phyloP scores from a whole-genome alignment of 2,113 vertebrate species.

The Vidua chalybeata region DNA sequence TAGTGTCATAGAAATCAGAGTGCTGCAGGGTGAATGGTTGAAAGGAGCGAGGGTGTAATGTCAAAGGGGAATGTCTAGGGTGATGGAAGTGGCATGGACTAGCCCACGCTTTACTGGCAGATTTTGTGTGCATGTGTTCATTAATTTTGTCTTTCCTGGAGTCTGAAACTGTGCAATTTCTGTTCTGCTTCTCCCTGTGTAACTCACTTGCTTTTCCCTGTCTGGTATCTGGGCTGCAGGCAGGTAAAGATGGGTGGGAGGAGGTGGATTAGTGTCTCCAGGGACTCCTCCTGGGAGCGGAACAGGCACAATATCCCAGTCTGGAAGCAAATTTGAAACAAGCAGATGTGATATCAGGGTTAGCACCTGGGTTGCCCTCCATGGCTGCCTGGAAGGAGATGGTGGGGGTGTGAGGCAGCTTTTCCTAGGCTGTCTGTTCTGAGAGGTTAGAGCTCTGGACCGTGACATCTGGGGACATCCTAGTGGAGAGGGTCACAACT shows the following conservation, averaged over 20 bases:
- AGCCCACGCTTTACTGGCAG: neutral
- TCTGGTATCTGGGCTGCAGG: neutral
- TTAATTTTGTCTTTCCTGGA: neutral
- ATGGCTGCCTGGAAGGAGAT: neutral
- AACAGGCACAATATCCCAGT: neutral
- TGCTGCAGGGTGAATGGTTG: neutral
- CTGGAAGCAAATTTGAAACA: neutral
- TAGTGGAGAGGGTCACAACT: neutral
- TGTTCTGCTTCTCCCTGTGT: neutral
- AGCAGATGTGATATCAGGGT: neutral
- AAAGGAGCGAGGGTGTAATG: neutral
- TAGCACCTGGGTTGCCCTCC: neutral
- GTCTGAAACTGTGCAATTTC: neutral
- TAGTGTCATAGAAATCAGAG: conserved; percentile 7
- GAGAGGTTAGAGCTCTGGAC: neutral
- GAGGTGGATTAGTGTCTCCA: neutral
- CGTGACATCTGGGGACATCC: neutral
- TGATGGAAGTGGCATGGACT: neutral
- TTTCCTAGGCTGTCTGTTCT: neutral
- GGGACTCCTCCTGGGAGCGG: neutral
- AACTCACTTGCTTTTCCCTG: neutral
- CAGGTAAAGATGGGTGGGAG: neutral
- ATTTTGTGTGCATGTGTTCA: neutral
- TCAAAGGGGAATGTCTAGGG: neutral
- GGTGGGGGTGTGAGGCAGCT: neutral